Evolutionary conservation across 2,888 invertebrate genomes (phyloP).

Genomic region (Gerris lacustris): DNA sequence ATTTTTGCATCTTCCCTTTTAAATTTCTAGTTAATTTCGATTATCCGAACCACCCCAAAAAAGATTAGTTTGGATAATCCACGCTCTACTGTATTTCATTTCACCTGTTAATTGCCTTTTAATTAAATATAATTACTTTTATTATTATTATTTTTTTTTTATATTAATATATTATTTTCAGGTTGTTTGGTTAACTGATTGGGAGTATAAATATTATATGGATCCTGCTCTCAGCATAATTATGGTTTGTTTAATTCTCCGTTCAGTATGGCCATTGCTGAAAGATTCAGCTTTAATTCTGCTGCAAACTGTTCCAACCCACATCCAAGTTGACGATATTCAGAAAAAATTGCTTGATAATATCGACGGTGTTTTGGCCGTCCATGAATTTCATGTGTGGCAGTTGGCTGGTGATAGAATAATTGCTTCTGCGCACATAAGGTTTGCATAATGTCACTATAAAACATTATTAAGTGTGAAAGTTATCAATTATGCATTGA

Average conservation of each 20-base stretch:
- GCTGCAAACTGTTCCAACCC: conserved; percentile 95
- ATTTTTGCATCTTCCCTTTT: too few species aligned
- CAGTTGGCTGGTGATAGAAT: conserved; percentile 92
- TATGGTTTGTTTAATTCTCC: conserved; percentile 71
- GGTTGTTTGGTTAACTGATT: conserved; percentile 42
- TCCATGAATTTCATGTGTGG: conserved; percentile 98
- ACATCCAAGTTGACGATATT: conserved; percentile 79
- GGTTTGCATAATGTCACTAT: conserved; percentile 40
- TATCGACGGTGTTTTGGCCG: conserved; percentile 86
- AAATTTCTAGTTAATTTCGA: too few species aligned
- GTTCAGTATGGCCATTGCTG: conserved; percentile 82
- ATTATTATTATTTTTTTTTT: too few species aligned
- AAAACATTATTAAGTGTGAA: too few species aligned
- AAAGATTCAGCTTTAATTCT: conserved; percentile 89
- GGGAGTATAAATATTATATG: conserved; percentile 59
- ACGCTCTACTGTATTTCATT: too few species aligned
- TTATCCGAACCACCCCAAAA: too few species aligned
- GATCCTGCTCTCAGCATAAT: conserved; percentile 89
- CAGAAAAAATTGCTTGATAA: conserved; percentile 74
- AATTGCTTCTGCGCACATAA: conserved; percentile 93
- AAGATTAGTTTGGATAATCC: too few species aligned
- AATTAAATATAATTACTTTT: too few species aligned
- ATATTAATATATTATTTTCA: conserved; percentile 26
- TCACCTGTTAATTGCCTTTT: too few species aligned
- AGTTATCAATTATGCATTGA: too few species aligned